Conservation (phyloP, 1,140 invertebrate genomes). For the Plutomurus gul region DNA sequence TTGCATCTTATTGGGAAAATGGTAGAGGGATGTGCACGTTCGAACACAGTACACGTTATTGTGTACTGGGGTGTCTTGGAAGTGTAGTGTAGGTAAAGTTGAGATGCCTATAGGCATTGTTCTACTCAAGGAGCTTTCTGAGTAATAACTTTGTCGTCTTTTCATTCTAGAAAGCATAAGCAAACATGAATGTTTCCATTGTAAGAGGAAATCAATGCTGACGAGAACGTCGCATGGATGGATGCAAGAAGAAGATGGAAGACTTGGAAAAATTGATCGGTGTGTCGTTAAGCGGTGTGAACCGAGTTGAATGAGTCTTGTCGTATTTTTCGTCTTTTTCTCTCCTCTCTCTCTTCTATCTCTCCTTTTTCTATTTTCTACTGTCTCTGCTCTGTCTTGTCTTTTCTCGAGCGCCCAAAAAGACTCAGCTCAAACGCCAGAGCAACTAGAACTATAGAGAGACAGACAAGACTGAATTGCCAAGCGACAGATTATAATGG, state of each 20-base stretch:
- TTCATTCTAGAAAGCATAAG: constrained; percentile 36
- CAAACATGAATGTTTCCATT: constrained; percentile 36
- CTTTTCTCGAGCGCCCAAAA: not conserved
- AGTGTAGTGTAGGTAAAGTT: not conserved
- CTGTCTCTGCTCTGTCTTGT: not conserved
- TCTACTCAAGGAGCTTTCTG: constrained; percentile 39
- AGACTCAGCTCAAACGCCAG: not conserved
- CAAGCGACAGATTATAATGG: not conserved
- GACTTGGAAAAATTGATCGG: constrained; percentile 43
- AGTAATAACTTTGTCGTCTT: constrained; percentile 45
- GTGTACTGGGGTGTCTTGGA: not conserved
- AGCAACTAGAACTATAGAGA: not conserved
- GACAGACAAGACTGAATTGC: not conserved
- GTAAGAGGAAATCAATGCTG: constrained; percentile 46
- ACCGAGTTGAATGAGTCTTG: constrained; percentile 23
- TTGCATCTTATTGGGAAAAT: not conserved
- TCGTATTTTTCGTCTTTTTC: not conserved
- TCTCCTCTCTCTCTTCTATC: not conserved
- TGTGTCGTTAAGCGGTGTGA: constrained; percentile 36
- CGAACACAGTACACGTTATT: not conserved
- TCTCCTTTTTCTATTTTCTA: not conserved
- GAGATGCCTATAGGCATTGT: constrained; percentile 39
- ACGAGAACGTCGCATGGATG: constrained; percentile 41
- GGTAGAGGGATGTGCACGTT: not conserved
- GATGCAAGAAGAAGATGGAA: constrained; percentile 44